Conservation (phyloP, 1,140 invertebrate genomes). For the Atta texana region DNA sequence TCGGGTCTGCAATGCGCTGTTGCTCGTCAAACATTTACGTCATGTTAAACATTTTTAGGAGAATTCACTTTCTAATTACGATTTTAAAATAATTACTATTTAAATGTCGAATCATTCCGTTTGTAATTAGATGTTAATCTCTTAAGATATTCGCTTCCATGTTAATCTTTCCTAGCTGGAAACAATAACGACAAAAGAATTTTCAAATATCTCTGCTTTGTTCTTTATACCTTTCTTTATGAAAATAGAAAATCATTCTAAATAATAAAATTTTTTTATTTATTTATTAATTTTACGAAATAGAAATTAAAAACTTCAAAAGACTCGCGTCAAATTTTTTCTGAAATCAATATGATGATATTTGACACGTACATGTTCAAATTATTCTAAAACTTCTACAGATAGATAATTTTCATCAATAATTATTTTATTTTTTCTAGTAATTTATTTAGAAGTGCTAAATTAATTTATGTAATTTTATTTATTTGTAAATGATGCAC, state of each 20-base stretch:
- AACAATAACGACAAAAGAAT: neutral
- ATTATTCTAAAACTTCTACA: slow-evolving; percentile 10
- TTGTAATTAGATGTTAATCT: neutral
- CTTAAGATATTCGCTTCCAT: neutral
- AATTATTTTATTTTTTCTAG: slow-evolving; percentile 3
- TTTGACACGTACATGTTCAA: neutral
- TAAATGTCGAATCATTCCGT: neutral
- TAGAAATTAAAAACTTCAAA: neutral
- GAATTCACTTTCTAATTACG: neutral
- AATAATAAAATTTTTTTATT: slow-evolving; percentile 20
- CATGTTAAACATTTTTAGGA: too few species aligned
- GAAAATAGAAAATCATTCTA: neutral
- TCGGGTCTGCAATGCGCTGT: neutral
- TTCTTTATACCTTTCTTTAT: neutral
- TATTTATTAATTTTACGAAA: neutral
- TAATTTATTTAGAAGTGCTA: neutral
- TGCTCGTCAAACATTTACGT: neutral
- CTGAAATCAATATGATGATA: neutral
- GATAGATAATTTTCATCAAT: neutral
- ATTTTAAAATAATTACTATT: neutral
- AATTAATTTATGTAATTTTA: neutral
- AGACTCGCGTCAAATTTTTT: neutral
- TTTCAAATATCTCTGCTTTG: neutral
- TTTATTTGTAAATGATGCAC: neutral
- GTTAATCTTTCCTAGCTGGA: neutral